A percentile compares a stretch with the other conserved stretches of the same genome.
Evolutionary conservation across 2,113 vertebrate genomes (phyloP).

Genomic region (Micronisus gabar): DNA sequence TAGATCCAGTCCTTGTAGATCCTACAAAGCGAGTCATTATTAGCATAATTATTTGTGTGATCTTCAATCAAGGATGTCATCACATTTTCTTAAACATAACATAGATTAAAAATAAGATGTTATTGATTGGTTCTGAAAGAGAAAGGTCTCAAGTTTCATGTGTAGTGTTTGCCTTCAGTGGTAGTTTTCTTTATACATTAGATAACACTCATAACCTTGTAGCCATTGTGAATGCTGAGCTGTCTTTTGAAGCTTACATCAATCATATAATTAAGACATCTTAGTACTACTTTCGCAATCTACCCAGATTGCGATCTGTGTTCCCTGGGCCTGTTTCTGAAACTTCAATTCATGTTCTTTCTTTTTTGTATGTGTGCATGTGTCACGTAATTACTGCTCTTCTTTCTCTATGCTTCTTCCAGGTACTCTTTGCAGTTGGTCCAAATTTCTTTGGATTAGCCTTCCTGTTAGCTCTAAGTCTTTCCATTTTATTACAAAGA

Average conservation of each 20-base stretch:
- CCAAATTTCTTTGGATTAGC: constrained; percentile 55
- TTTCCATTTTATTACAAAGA: constrained; percentile 55
- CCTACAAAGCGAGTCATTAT: constrained; percentile 34
- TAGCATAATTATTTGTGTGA: constrained; percentile 70
- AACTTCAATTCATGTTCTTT: constrained; percentile 47
- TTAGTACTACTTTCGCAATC: constrained; percentile 43
- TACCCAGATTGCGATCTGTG: constrained; percentile 37
- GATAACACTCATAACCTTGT: constrained; percentile 57
- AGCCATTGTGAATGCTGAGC: constrained; percentile 31
- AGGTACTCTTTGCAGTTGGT: constrained; percentile 55
- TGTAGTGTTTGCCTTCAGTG: constrained; percentile 41
- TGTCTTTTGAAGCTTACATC: constrained; percentile 71
- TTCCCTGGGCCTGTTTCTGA: constrained; percentile 39
- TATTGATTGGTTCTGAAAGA: constrained; percentile 67
- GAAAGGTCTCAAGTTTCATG: constrained; percentile 47
- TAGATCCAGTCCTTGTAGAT: constrained; percentile 29
- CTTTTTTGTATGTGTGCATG: constrained; percentile 49
- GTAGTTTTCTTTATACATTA: constrained; percentile 55
- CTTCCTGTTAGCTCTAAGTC: constrained; percentile 42
- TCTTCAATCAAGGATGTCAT: constrained; percentile 70
- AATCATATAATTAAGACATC: constrained; percentile 76
- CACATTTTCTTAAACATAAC: constrained; percentile 66
- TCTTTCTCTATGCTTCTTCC: constrained; percentile 45
- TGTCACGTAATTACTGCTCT: constrained; percentile 48
- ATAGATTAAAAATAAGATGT: constrained; percentile 66